Conservation (phyloP, 2,797 vertebrate genomes). For the Peromyscus nudipes region DNA sequence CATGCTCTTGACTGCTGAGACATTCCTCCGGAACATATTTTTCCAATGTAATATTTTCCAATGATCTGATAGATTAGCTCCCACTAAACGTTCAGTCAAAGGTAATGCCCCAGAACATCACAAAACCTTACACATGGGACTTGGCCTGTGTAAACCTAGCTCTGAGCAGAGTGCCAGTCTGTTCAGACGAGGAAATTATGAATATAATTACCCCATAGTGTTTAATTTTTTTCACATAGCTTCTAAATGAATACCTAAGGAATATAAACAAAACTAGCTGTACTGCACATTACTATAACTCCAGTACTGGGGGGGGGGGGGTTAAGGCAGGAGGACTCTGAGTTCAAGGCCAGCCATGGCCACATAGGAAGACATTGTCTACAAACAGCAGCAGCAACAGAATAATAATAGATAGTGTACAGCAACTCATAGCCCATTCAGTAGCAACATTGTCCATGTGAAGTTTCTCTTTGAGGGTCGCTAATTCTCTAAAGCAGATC, state of each 20-base stretch:
- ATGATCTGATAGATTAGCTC: background rate
- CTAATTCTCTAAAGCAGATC: background rate
- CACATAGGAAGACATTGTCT: background rate
- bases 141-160: background rate
- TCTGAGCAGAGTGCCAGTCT: background rate
- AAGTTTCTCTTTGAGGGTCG: constrained; percentile 19
- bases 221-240: constrained; percentile 32
- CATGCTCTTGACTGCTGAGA: background rate
- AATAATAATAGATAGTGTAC: background rate
- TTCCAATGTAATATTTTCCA: background rate
- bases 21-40: no score
- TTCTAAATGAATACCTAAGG: background rate
- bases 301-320: background rate
- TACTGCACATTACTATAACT: background rate
- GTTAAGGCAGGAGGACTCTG: background rate
- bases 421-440: background rate
- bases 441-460: background rate
- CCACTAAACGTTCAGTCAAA: background rate
- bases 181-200: background rate
- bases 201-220: background rate
- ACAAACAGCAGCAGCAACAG: background rate
- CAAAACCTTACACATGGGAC: background rate
- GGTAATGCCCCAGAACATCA: background rate
- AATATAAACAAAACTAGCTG: background rate
- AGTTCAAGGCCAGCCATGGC: background rate